phyloP scores from a whole-genome alignment of 1,140 invertebrate genomes.

The Metopolophium dirhodum region DNA sequence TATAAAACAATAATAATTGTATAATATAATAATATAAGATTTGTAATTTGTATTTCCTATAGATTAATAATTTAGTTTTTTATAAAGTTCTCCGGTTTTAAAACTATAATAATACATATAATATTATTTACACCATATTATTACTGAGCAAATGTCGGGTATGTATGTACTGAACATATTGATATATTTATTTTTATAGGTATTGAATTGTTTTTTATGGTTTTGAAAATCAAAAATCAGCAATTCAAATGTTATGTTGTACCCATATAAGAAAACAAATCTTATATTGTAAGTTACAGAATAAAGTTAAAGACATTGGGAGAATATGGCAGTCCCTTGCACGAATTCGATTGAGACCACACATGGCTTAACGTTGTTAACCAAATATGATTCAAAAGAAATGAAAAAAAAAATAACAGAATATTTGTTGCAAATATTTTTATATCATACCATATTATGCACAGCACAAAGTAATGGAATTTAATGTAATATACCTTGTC shows the following conservation, averaged over 20 bases:
- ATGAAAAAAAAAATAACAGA: not conserved
- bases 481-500: not conserved
- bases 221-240: constrained; percentile 30
- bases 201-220: not conserved
- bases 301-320: not conserved
- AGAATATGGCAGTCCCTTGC: not conserved
- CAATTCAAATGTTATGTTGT: constrained; percentile 8
- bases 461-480: not conserved
- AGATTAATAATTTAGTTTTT: not conserved
- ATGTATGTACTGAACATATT: not conserved
- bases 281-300: not conserved
- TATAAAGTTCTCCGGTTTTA: not conserved
- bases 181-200: not conserved
- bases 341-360: not conserved
- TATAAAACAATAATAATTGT: not conserved
- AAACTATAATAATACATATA: not conserved
- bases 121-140: not conserved
- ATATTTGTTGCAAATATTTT: not conserved
- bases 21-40: not conserved
- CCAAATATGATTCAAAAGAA: constrained; percentile 3
- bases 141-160: not conserved
- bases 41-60: not conserved
- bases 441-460: not conserved
- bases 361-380: not conserved
- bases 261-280: not conserved